Conservation (phyloP, 2,797 vertebrate genomes). For the Pipistrellus pygmaeus region DNA sequence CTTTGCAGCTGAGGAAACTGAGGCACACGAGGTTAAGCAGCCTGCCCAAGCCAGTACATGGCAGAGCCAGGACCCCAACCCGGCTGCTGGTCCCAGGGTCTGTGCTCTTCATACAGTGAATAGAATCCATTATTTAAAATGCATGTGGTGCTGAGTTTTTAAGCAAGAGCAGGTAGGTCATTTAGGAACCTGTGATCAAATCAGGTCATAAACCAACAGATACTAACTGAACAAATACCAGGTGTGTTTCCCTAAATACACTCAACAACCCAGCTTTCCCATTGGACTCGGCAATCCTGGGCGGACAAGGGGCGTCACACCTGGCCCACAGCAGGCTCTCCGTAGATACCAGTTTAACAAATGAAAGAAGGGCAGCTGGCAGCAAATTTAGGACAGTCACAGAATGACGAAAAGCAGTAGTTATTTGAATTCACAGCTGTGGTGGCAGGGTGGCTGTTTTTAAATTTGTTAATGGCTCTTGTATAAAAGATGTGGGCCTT, state of each 20-base stretch:
- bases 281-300: neutral
- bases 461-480: neutral
- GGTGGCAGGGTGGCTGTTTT: neutral
- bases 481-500: neutral
- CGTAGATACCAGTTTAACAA: neutral
- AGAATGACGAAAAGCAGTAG: neutral
- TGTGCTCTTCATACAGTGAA: neutral
- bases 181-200: neutral
- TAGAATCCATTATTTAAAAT: neutral
- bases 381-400: neutral
- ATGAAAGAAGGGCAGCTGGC: neutral
- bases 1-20: neutral
- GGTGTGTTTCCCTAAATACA: neutral
- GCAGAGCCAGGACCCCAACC: neutral
- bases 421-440: neutral
- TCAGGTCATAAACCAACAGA: neutral
- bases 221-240: neutral
- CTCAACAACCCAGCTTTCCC: neutral
- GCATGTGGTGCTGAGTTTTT: neutral
- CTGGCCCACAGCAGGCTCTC: neutral
- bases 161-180: neutral
- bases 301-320: rapidly evolving
- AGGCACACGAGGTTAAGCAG: neutral
- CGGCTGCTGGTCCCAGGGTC: neutral
- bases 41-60: neutral